A percentile compares a stretch with the other conserved stretches of the same genome.
These are phyloP conservation scores for Rhagium mordax DNA, from an alignment of 2,888 invertebrate genomes.

Conservation along the genomic window DNA sequence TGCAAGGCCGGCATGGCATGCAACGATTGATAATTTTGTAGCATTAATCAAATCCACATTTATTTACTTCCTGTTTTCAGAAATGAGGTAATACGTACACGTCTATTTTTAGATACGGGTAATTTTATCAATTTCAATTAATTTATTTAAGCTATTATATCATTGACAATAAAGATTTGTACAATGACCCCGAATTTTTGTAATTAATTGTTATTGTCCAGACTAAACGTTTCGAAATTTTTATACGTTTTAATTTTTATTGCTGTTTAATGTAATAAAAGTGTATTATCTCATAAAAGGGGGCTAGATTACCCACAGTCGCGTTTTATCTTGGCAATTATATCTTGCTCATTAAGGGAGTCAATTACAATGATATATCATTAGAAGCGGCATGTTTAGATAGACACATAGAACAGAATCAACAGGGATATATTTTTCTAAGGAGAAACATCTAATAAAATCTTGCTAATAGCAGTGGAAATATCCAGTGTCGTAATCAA, in stretches of 20 bases:
- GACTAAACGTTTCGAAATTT: conserved; percentile 38
- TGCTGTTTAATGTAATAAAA: conserved; percentile 51
- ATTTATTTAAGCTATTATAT: conserved; percentile 43
- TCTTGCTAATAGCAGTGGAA: too few species aligned
- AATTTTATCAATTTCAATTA: conserved; percentile 34
- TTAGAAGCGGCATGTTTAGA: conserved; percentile 2
- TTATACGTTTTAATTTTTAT: conserved; percentile 53
- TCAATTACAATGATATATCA: conserved; percentile 6
- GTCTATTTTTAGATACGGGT: conserved; percentile 30
- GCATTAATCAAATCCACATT: conserved; percentile 14
- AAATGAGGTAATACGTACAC: conserved; percentile 22
- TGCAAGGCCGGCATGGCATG: conserved; percentile 30
- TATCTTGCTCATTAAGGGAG: neutral
- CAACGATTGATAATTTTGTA: conserved; percentile 15
- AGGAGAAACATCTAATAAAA: too few species aligned
- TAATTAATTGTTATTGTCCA: conserved; percentile 43
- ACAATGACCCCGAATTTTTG: conserved; percentile 48
- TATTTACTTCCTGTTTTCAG: conserved; percentile 33
- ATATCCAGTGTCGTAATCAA: too few species aligned
- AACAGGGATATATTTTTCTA: too few species aligned
- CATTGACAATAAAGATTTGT: conserved; percentile 50
- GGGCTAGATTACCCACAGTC: conserved; percentile 16
- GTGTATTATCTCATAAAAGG: conserved; percentile 31
- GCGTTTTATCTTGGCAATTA: conserved; percentile 5
- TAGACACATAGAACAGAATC: too few species aligned